Evolutionary conservation across 2,113 vertebrate species (phyloP), one percentile per base, ranked within the genome.

Genomic region (Reinhardtius hippoglossoides): DNA sequence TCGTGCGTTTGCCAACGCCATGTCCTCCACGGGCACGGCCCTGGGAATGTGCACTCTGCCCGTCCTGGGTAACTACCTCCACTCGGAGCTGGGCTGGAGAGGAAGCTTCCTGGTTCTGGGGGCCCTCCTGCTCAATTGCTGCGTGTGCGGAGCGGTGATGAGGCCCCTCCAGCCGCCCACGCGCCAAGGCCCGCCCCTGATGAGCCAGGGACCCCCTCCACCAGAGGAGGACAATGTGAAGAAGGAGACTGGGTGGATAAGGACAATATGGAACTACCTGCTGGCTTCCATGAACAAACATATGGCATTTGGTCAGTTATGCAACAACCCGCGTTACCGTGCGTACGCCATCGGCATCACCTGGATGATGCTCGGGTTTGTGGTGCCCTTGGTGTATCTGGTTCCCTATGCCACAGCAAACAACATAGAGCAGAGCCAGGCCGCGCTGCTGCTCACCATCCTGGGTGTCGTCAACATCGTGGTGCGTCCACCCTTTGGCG

Each of bases 291-390:
- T 89, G 24, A 94, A 66, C 82, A 94, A 93, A 66, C 93, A 97
- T 90, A 93, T 98, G 94, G 97, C 97, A 75, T 96, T 98, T n/a
- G 96, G 98, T 78, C 91, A 97, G 83, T 84, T 99, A 50, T 87
- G 80, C 75, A 89, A 93, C 81, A 98, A 98, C 69, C 66, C 81
- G 0, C 90, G 94, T 9, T 99, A 96, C 89, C 89, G 93, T 0
- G 89, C 94, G 31, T 97, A 92, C 35, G 87, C 95, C 0, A 74
- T 95, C 13, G 96, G 96, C 4, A 94, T 97, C 71, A 89, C 92
- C 23, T 97, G 96, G 95, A 95, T 92, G 96, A 94, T 96, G 94
- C 80, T 98, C 48, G 97, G 97, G 0, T 97, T 97, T 31, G 88
- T 92, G 3, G 90, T 98, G 83, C 97, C 97, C 0, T 86, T 97